phyloP scores from a whole-genome alignment of 1,140 invertebrate species.

The Hormaphis cornu region DNA sequence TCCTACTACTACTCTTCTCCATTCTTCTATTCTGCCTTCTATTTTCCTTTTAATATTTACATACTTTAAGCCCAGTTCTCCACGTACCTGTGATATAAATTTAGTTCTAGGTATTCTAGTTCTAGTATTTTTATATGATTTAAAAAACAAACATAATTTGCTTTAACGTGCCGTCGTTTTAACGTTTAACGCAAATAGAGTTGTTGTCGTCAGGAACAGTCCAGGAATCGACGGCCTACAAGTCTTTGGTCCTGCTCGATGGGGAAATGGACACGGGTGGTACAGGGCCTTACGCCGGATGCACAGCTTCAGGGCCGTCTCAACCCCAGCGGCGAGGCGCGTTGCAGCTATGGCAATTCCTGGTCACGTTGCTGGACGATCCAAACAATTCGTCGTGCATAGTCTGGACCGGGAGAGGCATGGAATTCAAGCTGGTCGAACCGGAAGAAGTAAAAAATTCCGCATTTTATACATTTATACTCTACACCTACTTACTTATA shows the following conservation, averaged over 20 bases:
- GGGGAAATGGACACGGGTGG: neutral
- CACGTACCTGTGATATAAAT: too few relatives aligned
- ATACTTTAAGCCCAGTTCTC: too few relatives aligned
- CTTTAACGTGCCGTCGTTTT: too few relatives aligned
- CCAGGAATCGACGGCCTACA: neutral
- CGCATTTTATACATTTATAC: neutral
- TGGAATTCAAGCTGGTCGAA: constrained; percentile 90
- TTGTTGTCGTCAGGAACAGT: neutral
- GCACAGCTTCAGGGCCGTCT: neutral
- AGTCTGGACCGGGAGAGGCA: constrained; percentile 87
- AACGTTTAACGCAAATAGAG: too few relatives aligned
- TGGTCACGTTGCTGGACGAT: constrained; percentile 80
- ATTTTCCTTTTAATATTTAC: too few relatives aligned
- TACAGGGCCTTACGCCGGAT: neutral
- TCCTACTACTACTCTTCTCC: too few relatives aligned
- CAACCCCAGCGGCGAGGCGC: constrained; percentile 58
- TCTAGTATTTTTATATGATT: too few relatives aligned
- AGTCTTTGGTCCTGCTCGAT: too few relatives aligned
- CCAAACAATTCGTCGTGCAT: constrained; percentile 77
- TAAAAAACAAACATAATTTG: too few relatives aligned
- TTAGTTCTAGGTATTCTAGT: too few relatives aligned
- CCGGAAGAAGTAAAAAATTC: constrained; percentile 68
- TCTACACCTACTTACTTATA: neutral
- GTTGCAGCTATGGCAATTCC: constrained; percentile 87
- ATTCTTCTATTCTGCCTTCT: too few relatives aligned